phyloP scores from a whole-genome alignment of 2,797 vertebrate genomes.

The Clarias pachynema region DNA sequence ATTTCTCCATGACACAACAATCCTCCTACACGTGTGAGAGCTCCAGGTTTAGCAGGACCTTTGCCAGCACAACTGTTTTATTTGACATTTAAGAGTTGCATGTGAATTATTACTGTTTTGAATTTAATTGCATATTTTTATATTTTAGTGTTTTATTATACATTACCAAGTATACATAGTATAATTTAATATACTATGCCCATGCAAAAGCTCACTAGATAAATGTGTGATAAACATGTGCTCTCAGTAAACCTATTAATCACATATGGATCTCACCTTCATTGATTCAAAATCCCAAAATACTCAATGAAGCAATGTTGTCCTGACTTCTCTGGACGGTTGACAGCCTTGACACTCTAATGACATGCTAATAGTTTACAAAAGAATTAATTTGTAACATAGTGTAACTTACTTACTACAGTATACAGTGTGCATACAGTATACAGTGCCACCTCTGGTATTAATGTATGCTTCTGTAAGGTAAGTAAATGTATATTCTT shows the following conservation, averaged over 20 bases:
- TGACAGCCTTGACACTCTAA: neutral
- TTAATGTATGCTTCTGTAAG: neutral
- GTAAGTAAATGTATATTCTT: slow-evolving; percentile 48
- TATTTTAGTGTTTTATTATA: slow-evolving; percentile 8
- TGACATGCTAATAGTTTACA: neutral
- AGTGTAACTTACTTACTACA: no score
- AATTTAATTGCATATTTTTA: no score
- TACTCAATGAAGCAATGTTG: neutral
- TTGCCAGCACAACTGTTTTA: neutral
- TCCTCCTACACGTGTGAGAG: neutral
- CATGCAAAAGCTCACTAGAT: neutral
- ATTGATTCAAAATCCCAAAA: neutral
- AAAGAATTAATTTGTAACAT: neutral
- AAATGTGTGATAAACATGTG: neutral
- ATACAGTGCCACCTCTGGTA: neutral
- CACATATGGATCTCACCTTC: neutral
- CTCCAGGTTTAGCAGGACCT: neutral
- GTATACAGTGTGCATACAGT: neutral
- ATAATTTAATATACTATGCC: neutral
- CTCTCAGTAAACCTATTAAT: neutral
- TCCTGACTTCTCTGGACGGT: neutral
- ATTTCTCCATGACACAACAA: neutral
- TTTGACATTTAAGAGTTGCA: neutral
- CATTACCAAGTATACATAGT: slow-evolving; percentile 20
- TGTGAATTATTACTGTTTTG: neutral